Conservation (phyloP, 2,797 vertebrate genomes). For the Buphagus erythrorhynchus region DNA sequence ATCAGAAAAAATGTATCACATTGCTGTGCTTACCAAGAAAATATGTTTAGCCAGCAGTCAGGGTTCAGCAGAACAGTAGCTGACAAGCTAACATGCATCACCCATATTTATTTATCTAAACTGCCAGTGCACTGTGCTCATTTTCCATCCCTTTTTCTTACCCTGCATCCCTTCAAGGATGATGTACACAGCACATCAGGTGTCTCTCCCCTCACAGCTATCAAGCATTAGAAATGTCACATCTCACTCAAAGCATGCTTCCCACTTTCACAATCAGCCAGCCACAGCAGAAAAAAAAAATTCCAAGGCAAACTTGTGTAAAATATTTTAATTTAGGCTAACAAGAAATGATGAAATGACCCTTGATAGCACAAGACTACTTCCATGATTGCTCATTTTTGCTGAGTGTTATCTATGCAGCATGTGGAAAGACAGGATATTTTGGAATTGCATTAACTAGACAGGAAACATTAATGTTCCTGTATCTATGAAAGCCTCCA, state of each 20-base stretch:
- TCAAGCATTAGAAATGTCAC: background rate
- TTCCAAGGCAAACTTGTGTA: conserved; percentile 17
- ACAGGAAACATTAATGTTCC: background rate
- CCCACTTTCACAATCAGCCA: background rate
- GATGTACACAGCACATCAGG: background rate
- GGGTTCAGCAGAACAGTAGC: background rate
- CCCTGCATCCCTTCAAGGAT: background rate
- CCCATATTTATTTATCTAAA: conserved; percentile 16
- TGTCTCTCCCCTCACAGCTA: background rate
- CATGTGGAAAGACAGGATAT: background rate
- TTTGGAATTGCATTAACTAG: background rate
- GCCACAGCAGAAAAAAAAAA: background rate
- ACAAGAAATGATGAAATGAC: background rate
- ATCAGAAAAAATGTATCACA: background rate
- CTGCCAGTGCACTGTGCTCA: background rate
- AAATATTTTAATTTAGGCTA: conserved; percentile 57
- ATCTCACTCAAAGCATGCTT: background rate
- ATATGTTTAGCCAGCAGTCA: background rate
- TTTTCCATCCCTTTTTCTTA: background rate
- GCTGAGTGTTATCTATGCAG: background rate
- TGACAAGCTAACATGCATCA: conserved; percentile 27
- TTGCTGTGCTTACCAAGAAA: background rate
- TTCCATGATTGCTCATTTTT: background rate
- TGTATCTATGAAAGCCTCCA: background rate
- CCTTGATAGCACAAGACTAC: background rate